Conservation (phyloP, 1,140 invertebrate species). For the Portunus trituberculatus region DNA sequence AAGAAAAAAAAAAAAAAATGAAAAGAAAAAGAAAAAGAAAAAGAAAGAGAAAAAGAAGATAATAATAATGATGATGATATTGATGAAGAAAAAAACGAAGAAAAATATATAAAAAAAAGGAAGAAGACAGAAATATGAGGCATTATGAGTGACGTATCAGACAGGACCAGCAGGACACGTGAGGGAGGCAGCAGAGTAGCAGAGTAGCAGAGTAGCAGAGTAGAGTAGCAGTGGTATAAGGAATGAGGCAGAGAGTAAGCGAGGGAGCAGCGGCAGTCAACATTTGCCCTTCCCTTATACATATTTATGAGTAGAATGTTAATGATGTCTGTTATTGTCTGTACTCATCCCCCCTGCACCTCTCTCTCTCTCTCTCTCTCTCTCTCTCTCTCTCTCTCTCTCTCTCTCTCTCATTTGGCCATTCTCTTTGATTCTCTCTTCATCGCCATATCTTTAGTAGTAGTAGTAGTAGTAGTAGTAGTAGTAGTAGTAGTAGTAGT, state of each 20-base stretch:
- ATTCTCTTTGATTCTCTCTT: neutral
- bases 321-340: conserved; percentile 70
- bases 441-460: neutral
- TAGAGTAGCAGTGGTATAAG: neutral
- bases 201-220: too few species aligned
- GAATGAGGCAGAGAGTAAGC: neutral
- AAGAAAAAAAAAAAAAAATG: neutral
- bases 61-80: neutral
- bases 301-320: conserved; percentile 68
- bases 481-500: too few species aligned
- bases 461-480: too few species aligned
- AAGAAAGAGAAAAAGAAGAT: neutral
- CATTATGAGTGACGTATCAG: too few species aligned
- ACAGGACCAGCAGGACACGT: too few species aligned
- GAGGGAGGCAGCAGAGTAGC: too few species aligned
- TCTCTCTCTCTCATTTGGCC: neutral
- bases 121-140: neutral
- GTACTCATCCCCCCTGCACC: neutral
- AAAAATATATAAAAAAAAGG: neutral
- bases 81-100: neutral
- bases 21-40: neutral
- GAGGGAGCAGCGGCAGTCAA: conserved; percentile 27
- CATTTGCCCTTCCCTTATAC: conserved; percentile 55
- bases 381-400: conserved; percentile 29
- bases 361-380: conserved; percentile 32